Conservation (phyloP, 1,140 invertebrate genomes). For the Hirudo medicinalis region DNA sequence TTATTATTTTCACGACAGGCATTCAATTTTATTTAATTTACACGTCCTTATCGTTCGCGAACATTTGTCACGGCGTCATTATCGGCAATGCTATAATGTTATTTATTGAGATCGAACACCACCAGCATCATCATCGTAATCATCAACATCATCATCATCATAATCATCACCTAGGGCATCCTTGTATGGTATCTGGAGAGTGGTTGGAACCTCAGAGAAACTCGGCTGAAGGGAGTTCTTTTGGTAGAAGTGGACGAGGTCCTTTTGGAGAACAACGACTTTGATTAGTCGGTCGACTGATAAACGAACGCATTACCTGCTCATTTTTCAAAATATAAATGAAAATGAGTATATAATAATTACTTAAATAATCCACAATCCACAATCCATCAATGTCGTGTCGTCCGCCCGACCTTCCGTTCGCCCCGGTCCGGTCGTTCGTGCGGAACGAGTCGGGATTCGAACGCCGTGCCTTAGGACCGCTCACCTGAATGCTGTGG, state of each 20-base stretch:
- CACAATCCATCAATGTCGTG: not conserved
- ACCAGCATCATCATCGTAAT: too few species aligned
- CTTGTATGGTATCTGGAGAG: constrained; percentile 40
- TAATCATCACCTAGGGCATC: constrained; percentile 16
- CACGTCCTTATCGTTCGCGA: not conserved
- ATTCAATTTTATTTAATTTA: not conserved
- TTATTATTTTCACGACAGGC: not conserved
- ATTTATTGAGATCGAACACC: too few species aligned
- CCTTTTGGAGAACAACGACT: constrained; percentile 34
- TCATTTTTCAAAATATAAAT: not conserved
- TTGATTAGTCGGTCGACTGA: too few species aligned
- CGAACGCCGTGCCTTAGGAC: not conserved
- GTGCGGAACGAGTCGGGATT: not conserved
- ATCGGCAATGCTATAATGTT: not conserved
- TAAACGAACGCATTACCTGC: too few species aligned
- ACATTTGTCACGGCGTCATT: too few species aligned
- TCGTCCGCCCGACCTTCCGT: too few species aligned
- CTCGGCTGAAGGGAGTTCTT: constrained; percentile 72
- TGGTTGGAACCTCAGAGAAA: constrained; percentile 50
- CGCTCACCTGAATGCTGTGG: constrained; percentile 49
- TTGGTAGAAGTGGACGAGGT: constrained; percentile 78
- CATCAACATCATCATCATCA: not conserved
- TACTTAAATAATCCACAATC: too few species aligned
- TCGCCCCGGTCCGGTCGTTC: not conserved
- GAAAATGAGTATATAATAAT: not conserved